Percentiles rank a stretch among this genome's conserved stretches.
Conservation (phyloP, 2,888 invertebrate species). For the Panzeria rudis region DNA sequence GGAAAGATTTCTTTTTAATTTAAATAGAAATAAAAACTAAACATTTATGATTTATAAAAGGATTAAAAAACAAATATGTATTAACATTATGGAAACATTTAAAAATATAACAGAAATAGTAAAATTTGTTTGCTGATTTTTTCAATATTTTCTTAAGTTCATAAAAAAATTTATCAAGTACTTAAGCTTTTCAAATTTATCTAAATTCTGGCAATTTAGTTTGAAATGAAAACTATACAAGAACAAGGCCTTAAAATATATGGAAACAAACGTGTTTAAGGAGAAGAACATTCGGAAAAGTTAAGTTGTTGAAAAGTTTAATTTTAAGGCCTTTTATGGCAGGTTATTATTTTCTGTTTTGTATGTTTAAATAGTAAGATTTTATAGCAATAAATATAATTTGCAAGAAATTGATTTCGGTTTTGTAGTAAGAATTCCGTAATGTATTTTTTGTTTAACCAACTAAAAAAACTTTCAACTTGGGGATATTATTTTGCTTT, state of each 20-base stretch:
- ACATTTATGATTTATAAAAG: conserved; percentile 43
- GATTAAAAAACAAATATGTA: conserved; percentile 28
- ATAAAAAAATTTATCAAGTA: not conserved
- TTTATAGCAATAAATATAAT: conserved; percentile 46
- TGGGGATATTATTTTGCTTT: conserved; percentile 21
- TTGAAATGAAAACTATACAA: conserved; percentile 20
- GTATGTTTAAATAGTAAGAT: conserved; percentile 25
- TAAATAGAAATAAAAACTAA: conserved; percentile 35
- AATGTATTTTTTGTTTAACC: conserved; percentile 17
- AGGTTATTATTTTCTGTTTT: conserved; percentile 61
- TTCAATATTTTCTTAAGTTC: not conserved
- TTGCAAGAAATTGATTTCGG: conserved; percentile 29
- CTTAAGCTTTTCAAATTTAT: conserved; percentile 4
- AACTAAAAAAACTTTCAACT: conserved; percentile 49
- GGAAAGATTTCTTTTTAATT: conserved; percentile 38
- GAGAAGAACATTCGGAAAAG: conserved; percentile 3
- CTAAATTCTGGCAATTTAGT: conserved; percentile 15
- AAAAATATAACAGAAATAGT: conserved; percentile 30
- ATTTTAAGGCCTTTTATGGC: conserved; percentile 71
- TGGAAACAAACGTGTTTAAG: not conserved
- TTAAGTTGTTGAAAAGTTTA: not conserved
- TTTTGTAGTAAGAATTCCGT: conserved; percentile 16
- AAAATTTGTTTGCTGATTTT: conserved; percentile 36
- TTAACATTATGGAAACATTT: conserved; percentile 14
- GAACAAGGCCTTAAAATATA: conserved; percentile 56